Percentiles rank a stretch among this genome's conserved stretches.
phyloP scores from a whole-genome alignment of 2,797 vertebrate genomes.

The Macropodus opercularis region DNA sequence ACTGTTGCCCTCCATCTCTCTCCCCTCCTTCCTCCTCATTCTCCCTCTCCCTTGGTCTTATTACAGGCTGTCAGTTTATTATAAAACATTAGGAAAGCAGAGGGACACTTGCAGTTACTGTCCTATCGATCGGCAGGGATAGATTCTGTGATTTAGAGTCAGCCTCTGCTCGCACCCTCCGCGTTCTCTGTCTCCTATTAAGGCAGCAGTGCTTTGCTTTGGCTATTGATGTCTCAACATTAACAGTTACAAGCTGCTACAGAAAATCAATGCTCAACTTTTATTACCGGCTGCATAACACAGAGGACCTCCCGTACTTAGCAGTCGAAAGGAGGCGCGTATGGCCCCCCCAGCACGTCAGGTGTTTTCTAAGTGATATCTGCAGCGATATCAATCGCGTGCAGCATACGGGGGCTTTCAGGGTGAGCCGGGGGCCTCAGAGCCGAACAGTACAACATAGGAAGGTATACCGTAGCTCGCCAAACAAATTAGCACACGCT shows the following conservation, averaged over 20 bases:
- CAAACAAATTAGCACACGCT: conserved; percentile 50
- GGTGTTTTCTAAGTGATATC: conserved; percentile 80
- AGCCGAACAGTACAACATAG: conserved; percentile 25
- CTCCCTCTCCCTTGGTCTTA: conserved; percentile 78
- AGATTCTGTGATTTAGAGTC: conserved; percentile 93
- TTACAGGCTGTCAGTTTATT: conserved; percentile 89
- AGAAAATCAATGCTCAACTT: conserved; percentile 98
- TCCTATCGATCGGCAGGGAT: conserved; percentile 90
- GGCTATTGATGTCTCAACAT: conserved; percentile 99
- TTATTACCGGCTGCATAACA: conserved; percentile 90
- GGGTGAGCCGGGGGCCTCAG: conserved; percentile 37
- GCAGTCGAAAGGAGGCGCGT: conserved; percentile 67
- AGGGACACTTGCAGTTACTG: conserved; percentile 90
- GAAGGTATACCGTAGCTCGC: conserved; percentile 25
- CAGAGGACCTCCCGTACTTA: conserved; percentile 77
- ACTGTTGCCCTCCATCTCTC: conserved; percentile 62
- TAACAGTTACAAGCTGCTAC: conserved; percentile 99
- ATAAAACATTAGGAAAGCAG: conserved; percentile 90
- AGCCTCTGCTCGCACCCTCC: conserved; percentile 80
- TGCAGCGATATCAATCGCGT: conserved; percentile 77
- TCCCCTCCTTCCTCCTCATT: conserved; percentile 57
- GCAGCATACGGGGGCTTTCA: conserved; percentile 40
- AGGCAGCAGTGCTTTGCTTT: conserved; percentile 95
- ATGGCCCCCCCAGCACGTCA: conserved; percentile 62
- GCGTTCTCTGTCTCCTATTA: conserved; percentile 92